These are phyloP conservation scores for Vannuccia rotundouncinata DNA, from an alignment of 2,888 invertebrate species.

Conservation along the genomic window DNA sequence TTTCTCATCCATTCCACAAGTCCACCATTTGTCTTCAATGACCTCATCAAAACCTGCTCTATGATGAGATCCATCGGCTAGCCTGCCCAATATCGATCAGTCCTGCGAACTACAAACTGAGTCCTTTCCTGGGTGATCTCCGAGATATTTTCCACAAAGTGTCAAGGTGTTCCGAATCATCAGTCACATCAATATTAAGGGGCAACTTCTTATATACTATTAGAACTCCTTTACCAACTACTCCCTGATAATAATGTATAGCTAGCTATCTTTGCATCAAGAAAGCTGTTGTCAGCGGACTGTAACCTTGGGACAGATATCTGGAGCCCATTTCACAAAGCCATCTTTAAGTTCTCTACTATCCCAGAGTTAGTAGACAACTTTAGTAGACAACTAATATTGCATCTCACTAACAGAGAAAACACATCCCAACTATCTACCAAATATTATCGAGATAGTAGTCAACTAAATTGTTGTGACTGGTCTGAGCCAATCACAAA, in stretches of 20 bases:
- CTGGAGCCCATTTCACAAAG: not conserved
- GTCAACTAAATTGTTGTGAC: not conserved
- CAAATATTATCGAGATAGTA: not conserved
- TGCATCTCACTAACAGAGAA: not conserved
- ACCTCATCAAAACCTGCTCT: slow-evolving; percentile 18
- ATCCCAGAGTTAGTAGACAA: not conserved
- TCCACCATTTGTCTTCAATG: slow-evolving; percentile 11
- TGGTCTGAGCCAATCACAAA: not conserved
- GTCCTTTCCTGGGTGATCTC: too few relatives aligned
- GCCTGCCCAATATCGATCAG: not conserved
- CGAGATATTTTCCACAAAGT: too few relatives aligned
- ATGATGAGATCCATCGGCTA: not conserved
- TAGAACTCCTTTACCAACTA: too few relatives aligned
- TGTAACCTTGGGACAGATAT: too few relatives aligned
- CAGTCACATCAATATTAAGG: too few relatives aligned
- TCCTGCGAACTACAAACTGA: not conserved
- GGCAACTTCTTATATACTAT: too few relatives aligned
- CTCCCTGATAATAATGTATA: too few relatives aligned
- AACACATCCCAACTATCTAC: not conserved
- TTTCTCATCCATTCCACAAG: not conserved
- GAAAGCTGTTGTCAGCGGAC: too few relatives aligned
- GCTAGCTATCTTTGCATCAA: too few relatives aligned
- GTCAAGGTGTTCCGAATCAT: too few relatives aligned
- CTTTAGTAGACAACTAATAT: not conserved
- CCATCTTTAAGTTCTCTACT: not conserved